A percentile compares a stretch with the other conserved stretches of the same genome.
These are phyloP conservation scores for Sphyrna mokarran DNA, from an alignment of 2,113 vertebrate species.

Conservation along the genomic window DNA sequence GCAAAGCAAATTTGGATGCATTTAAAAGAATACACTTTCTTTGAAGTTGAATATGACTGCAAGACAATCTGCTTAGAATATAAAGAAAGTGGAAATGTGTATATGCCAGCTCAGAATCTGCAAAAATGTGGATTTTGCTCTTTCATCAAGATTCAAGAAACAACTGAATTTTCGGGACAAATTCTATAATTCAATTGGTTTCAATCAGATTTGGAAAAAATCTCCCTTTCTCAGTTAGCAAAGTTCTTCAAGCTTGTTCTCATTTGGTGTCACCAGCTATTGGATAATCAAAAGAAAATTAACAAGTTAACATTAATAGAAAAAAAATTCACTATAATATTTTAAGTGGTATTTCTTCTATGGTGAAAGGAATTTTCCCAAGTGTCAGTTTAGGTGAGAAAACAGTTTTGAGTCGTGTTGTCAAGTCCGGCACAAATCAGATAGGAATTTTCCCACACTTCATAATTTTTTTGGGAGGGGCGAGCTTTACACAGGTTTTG, in stretches of 20 bases:
- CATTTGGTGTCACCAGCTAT: not conserved
- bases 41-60: not conserved
- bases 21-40: not conserved
- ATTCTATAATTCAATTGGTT: not conserved
- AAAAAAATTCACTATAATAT: not conserved
- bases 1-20: not conserved
- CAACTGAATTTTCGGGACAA: not conserved
- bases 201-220: not conserved
- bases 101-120: not conserved
- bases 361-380: not conserved
- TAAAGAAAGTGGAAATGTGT: not conserved
- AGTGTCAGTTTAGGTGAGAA: too few species aligned
- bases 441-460: too few species aligned
- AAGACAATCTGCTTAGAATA: not conserved
- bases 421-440: too few species aligned
- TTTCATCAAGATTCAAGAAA: not conserved
- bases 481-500: too few species aligned
- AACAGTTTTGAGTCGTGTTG: too few species aligned
- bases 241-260: not conserved
- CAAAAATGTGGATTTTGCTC: not conserved
- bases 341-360: not conserved
- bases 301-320: not conserved
- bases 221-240: not conserved
- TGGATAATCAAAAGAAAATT: not conserved
- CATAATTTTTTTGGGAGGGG: too few species aligned